A percentile compares a stretch with the other conserved stretches of the same genome.
phyloP scores from a whole-genome alignment of 2,888 invertebrate species.

The Hybos culiciformis region DNA sequence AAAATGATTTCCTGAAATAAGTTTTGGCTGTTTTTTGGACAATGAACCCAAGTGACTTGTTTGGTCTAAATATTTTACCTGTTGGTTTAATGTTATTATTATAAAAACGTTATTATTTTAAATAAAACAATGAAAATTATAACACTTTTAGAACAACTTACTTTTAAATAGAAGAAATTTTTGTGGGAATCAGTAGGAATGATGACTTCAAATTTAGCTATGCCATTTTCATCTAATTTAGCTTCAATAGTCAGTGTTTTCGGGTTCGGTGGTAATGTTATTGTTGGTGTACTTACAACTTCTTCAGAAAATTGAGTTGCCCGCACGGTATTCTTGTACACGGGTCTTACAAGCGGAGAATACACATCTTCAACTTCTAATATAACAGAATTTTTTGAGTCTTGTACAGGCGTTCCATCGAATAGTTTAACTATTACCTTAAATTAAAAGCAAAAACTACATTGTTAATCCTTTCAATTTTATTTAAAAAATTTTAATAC shows the following conservation, averaged over 20 bases:
- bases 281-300: no score
- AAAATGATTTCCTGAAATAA: conserved; percentile 5
- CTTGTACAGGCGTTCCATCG: conserved; percentile 51
- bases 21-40: no score
- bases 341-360: no score
- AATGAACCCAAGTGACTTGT: conserved; percentile 20
- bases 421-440: conserved; percentile 57
- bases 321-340: conserved; percentile 5
- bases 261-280: no score
- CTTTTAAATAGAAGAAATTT: conserved; percentile 16
- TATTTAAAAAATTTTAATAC: no score
- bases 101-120: no score
- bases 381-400: conserved; percentile 42
- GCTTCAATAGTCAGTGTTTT: conserved; percentile 27
- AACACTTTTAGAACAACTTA: no score
- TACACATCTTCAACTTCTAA: conserved; percentile 19
- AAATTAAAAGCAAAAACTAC: no score
- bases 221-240: conserved; percentile 46
- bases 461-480: no score
- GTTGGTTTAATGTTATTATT: no score
- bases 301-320: not conserved
- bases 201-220: conserved; percentile 47
- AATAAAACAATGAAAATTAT: no score
- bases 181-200: conserved; percentile 40
- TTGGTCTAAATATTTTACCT: conserved; percentile 7